These are phyloP conservation scores for Aramus guarauna DNA, from an alignment of 2,113 vertebrate species.

Conservation along the genomic window DNA sequence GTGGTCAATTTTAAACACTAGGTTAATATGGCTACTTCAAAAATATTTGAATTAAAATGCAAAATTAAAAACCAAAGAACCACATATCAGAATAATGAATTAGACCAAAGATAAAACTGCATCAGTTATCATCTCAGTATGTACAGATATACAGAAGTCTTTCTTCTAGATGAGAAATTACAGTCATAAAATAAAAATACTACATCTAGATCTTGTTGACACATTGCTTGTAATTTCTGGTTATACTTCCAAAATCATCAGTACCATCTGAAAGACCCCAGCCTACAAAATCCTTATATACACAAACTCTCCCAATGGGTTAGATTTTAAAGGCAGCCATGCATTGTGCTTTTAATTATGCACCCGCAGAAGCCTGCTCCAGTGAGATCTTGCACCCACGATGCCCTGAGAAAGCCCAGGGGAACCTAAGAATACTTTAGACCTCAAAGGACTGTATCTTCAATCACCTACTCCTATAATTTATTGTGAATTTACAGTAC, in stretches of 20 bases:
- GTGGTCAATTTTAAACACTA: not conserved
- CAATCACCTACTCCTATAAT: not conserved
- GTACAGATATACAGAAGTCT: not conserved
- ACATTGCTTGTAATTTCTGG: not conserved
- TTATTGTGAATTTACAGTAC: not conserved
- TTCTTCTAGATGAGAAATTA: not conserved
- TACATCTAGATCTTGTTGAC: not conserved
- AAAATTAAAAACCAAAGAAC: not conserved
- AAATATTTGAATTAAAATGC: slow-evolving; percentile 16
- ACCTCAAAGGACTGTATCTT: not conserved
- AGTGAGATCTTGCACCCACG: not conserved
- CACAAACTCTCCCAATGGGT: not conserved
- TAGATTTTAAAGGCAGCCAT: not conserved
- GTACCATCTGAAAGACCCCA: not conserved
- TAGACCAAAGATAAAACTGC: not conserved
- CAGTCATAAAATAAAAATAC: not conserved
- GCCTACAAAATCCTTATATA: not conserved
- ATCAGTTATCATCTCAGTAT: not conserved
- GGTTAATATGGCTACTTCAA: not conserved
- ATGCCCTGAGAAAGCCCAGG: not conserved
- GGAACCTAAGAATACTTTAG: not conserved
- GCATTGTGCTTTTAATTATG: not conserved
- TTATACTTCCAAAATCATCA: not conserved
- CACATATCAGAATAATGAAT: not conserved
- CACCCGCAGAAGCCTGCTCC: not conserved